Base-by-base conservation (phyloP, 1,140 invertebrate genomes). In the Bombus affinis region DNA sequence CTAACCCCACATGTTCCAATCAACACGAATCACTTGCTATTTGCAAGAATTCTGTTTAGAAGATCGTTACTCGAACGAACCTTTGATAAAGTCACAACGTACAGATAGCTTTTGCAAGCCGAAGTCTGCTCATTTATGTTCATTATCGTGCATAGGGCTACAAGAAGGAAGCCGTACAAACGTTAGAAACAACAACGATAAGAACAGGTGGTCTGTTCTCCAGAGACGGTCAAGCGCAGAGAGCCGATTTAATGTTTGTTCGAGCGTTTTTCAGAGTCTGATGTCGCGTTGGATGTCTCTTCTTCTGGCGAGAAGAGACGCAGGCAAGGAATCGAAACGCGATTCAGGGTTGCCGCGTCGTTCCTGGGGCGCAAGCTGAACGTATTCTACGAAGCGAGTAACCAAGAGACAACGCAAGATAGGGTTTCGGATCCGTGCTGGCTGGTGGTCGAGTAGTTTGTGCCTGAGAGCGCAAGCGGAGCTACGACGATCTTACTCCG, bases 391-490 rank as follows among this genome's bases (percentile, higher is more conserved):
- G 39, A 62, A 15, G 35, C 35, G 76, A 68, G 65, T 35, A 79
- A 70, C 28, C 28, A 8, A 71, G 72, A 80, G 65, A 12, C 66
- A 37, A 68, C 12, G 72, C 65, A 71, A 80, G 75, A 79, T 81
- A 84, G 78, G 71, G 85, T 90, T 89, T 90, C 70, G 89, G 93
- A 92, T 94, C 93, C 91, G 93, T 78, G 91, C 93, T 81, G 93
- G 89, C 90, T 93, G 94, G 90, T 93, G 94, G 94, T 93, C 92
- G 94, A 93, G 93, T 95, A 92, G 94, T 94, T 94, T 94, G 94
- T 94, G 94, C 90, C 93, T 90, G 92, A 91, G 90, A 93, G 91
- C 88, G 91, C 90, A 91, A 92, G 90, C 90, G 88, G 81, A 87
- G 88, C 91, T 90, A 92, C 92, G 92, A 92, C 89, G 87, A 85